These are phyloP conservation scores for Nymphalis io DNA, from an alignment of 1,140 invertebrate genomes.

Conservation along the genomic window DNA sequence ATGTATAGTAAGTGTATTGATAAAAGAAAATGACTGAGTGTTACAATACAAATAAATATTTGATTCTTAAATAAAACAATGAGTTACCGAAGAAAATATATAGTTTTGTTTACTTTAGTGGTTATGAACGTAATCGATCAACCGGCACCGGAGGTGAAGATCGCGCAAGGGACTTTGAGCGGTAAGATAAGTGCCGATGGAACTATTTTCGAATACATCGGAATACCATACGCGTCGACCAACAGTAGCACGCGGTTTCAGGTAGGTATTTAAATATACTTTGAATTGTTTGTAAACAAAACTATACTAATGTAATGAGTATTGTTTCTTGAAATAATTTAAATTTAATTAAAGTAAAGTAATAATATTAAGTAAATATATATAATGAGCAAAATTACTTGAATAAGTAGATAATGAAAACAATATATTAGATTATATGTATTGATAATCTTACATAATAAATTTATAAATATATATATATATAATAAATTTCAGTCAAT, in stretches of 20 bases:
- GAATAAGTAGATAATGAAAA: too few relatives aligned
- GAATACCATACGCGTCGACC: constrained; percentile 67
- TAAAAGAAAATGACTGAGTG: background rate
- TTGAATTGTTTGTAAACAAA: background rate
- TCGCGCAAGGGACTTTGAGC: constrained; percentile 55
- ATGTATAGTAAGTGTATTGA: background rate
- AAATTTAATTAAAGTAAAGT: too few relatives aligned
- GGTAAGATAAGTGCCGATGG: constrained; percentile 66
- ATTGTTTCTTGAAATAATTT: too few relatives aligned
- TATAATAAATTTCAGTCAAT: too few relatives aligned
- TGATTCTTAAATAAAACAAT: background rate
- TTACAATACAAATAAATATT: background rate
- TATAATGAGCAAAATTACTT: too few relatives aligned
- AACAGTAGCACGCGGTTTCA: constrained; percentile 57
- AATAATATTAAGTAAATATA: too few relatives aligned
- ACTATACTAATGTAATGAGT: background rate
- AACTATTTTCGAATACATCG: constrained; percentile 63
- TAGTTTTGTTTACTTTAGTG: constrained; percentile 53
- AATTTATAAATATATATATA: too few relatives aligned
- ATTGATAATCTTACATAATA: too few relatives aligned
- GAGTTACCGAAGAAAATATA: constrained; percentile 33
- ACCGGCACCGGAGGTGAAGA: constrained; percentile 51
- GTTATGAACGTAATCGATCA: constrained; percentile 56
- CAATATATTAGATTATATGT: too few relatives aligned
- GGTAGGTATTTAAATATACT: constrained; percentile 40